These are phyloP conservation scores for Scolopax bukidnonensis DNA, from an alignment of 2,797 vertebrate genomes.

Conservation along the genomic window DNA sequence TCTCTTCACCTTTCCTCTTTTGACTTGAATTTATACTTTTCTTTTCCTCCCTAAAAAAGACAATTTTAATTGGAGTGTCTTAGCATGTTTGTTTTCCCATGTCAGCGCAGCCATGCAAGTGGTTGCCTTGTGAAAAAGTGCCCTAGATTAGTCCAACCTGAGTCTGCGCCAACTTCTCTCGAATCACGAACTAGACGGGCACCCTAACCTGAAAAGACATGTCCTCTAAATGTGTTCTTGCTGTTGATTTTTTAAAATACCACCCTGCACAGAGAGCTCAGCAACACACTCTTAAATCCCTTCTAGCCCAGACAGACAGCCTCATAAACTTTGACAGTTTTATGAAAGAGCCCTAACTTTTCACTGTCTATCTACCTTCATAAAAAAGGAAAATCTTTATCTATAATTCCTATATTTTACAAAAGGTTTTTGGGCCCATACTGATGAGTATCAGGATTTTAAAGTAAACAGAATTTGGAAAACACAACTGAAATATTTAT, in stretches of 20 bases:
- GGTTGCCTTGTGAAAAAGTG: not conserved
- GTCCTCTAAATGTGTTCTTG: not conserved
- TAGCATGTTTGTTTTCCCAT: not conserved
- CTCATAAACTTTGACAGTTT: not conserved
- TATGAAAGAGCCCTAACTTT: not conserved
- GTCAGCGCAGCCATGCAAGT: not conserved
- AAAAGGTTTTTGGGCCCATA: not conserved
- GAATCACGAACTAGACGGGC: not conserved
- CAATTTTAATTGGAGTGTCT: constrained; percentile 14
- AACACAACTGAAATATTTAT: not conserved
- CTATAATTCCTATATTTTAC: not conserved
- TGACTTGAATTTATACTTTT: not conserved
- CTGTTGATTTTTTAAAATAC: not conserved
- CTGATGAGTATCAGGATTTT: not conserved
- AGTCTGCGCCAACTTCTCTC: not conserved
- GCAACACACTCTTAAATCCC: not conserved
- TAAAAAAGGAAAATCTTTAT: not conserved
- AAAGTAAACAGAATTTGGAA: not conserved
- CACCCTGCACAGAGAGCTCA: not conserved
- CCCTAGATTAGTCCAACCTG: not conserved
- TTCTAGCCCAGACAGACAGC: not conserved
- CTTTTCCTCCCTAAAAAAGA: not conserved
- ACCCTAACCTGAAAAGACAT: not conserved
- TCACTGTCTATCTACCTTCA: not conserved
- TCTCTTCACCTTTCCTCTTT: not conserved